phyloP scores from a whole-genome alignment of 2,113 vertebrate species.

The Acrocephalus kingi region DNA sequence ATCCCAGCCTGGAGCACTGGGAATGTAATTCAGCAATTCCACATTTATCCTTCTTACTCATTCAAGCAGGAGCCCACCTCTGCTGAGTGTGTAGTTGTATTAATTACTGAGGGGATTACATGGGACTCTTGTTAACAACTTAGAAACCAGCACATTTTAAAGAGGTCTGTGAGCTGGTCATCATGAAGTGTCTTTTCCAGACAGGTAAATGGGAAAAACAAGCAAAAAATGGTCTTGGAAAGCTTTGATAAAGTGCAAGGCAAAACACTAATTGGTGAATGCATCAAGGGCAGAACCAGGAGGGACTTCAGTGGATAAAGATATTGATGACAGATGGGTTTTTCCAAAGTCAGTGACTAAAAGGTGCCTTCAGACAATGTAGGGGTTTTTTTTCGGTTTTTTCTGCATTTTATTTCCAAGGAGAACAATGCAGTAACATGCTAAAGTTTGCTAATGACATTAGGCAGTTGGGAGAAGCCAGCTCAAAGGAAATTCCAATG shows the following conservation, averaged over 20 bases:
- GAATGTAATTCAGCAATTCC: neutral
- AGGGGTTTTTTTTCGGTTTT: neutral
- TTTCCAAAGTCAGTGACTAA: neutral
- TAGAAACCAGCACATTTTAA: neutral
- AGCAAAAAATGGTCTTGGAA: neutral
- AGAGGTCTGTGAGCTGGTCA: neutral
- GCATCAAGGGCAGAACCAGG: neutral
- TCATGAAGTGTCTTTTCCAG: neutral
- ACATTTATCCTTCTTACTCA: neutral
- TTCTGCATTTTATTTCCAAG: neutral
- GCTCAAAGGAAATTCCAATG: neutral
- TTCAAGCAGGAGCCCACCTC: neutral
- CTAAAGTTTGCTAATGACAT: neutral
- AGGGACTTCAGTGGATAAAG: neutral
- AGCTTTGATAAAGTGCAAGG: neutral
- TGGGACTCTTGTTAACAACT: neutral
- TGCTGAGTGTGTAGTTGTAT: neutral
- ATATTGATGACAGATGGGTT: neutral
- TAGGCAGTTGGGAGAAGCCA: neutral
- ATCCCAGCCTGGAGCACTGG: neutral
- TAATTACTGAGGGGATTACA: neutral
- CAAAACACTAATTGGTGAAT: neutral
- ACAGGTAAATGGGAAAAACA: neutral
- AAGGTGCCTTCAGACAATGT: neutral
- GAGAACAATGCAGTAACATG: neutral